A percentile compares a stretch with the other conserved stretches of the same genome.
phyloP scores from a whole-genome alignment of 2,113 vertebrate genomes.

The Indicator maculatus region DNA sequence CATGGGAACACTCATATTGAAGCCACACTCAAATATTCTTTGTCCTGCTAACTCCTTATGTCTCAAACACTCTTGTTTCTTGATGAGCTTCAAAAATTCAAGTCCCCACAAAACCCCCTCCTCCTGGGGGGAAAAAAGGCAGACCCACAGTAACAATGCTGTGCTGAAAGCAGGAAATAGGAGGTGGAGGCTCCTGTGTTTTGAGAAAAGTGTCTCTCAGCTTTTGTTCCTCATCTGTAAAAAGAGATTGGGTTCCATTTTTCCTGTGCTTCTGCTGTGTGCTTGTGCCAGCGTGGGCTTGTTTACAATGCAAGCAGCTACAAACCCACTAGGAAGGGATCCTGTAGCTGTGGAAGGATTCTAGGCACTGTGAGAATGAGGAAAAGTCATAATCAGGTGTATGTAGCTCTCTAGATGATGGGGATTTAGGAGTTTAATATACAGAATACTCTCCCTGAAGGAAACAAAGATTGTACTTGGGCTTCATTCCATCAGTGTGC shows the following conservation, averaged over 20 bases:
- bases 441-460: background rate
- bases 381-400: background rate
- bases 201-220: background rate
- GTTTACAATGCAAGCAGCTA: background rate
- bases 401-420: background rate
- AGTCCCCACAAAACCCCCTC: background rate
- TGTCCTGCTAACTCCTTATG: background rate
- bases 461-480: background rate
- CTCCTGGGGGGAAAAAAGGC: background rate
- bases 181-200: background rate
- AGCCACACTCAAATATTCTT: background rate
- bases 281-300: background rate
- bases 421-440: background rate
- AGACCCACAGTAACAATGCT: background rate
- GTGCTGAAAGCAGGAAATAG: background rate
- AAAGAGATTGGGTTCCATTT: background rate
- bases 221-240: background rate
- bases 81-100: background rate
- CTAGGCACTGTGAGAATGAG: background rate
- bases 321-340: background rate
- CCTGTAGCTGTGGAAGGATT: background rate
- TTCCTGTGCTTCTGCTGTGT: background rate
- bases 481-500: background rate
- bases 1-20: background rate
- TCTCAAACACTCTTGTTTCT: background rate